Evolutionary conservation across 2,797 vertebrate species (phyloP), one percentile per base, ranked within the genome.

Genomic region (Sebastes itinus): DNA sequence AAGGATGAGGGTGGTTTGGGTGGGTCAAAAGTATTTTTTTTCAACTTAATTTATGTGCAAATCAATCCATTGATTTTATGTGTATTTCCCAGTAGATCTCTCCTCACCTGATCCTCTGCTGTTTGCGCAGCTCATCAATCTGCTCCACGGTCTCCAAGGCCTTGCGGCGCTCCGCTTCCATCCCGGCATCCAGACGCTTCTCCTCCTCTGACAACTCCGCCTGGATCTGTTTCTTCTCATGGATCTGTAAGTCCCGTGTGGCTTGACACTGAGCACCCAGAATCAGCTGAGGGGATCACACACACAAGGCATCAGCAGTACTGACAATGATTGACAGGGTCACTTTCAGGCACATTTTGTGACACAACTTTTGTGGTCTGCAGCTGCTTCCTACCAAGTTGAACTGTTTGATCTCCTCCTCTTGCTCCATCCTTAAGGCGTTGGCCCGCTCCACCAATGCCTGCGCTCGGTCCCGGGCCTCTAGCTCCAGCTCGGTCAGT

Each of bases 261-360:
- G 97, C 96, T 25, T 98, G 97, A 89, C 97, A 98, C 89, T 97
- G 96, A 75, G 96, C 95, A 0, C 88, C 93, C 16, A 97, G 92
- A 87, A 99, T 96, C 80, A 97, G 78, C 98, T 99, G 89, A 59
- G 4, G 0, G 22, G 1, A 76, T 12, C 75, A 73, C 58, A 65
- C 20, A 81, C 28, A 55, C 3, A 59, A 13, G 12, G 9, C 52
- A 52, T 12, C 55, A 10, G 3, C 23, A 22, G 30, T 13, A 7
- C 4, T 14, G 25, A 9, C 58, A 49, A 7, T 25, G 10, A 67
- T 8, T 20, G 10, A 55, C 2, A 1, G 9, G 6, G 35, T 59
- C 22, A 22, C 14, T 6, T 70, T 18, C 28, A 60, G 5, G 11
- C 27, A 12, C 11, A 25, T 32, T 71, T 69, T 23, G 18, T 35